These are phyloP conservation scores for Hypothenemus hampei DNA, from an alignment of 1,140 invertebrate genomes.

Conservation along the genomic window DNA sequence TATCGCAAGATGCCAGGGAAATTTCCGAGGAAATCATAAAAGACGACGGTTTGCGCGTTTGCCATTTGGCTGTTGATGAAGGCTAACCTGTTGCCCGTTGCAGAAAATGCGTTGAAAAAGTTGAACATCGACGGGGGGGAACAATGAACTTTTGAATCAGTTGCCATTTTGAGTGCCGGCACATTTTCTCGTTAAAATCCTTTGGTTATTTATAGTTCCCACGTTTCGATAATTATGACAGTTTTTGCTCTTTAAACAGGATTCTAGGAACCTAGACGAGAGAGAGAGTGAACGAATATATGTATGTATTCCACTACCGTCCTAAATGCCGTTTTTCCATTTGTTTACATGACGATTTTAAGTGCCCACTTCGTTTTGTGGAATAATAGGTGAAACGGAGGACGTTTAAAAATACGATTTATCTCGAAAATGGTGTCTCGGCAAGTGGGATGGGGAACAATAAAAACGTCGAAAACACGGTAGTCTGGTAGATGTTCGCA, in stretches of 20 bases:
- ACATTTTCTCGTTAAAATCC: slow-evolving; percentile 24
- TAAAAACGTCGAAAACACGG: slow-evolving; percentile 1
- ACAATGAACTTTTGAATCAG: slow-evolving; percentile 25
- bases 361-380: neutral
- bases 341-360: too few relatives aligned
- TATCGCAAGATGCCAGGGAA: slow-evolving; percentile 5
- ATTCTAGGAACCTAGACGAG: slow-evolving; percentile 2
- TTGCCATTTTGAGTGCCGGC: slow-evolving; percentile 22
- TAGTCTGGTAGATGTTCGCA: neutral
- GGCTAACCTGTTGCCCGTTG: slow-evolving; percentile 22
- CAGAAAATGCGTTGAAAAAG: slow-evolving; percentile 27
- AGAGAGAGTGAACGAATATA: too few relatives aligned
- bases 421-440: slow-evolving; percentile 2
- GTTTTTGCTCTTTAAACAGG: neutral
- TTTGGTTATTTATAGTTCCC: slow-evolving; percentile 21
- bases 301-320: too few relatives aligned
- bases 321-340: too few relatives aligned
- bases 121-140: slow-evolving; percentile 25
- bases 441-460: slow-evolving; percentile 12
- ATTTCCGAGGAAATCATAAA: slow-evolving; percentile 21
- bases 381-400: slow-evolving; percentile 12
- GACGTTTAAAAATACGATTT: slow-evolving; percentile 13
- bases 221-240: slow-evolving; percentile 17
- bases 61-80: slow-evolving; percentile 10
- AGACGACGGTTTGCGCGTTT: slow-evolving; percentile 12